A percentile compares a stretch with the other conserved stretches of the same genome.
phyloP scores from a whole-genome alignment of 2,797 vertebrate species.

The Sebastes hopkinsi region DNA sequence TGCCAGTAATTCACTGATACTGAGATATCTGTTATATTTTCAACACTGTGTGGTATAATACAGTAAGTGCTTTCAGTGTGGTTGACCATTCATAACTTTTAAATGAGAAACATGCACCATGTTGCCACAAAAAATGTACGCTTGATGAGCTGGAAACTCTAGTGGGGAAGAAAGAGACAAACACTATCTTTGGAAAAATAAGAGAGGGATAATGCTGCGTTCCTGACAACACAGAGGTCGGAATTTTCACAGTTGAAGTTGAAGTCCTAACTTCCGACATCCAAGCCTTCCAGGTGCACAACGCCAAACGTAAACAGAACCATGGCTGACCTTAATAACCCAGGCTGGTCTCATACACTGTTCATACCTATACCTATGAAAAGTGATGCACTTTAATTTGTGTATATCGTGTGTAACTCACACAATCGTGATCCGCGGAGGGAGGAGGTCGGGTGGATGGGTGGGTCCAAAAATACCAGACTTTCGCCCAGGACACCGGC shows the following conservation, averaged over 20 bases:
- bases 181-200: neutral
- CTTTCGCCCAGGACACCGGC: too few species aligned
- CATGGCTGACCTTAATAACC: too few species aligned
- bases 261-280: neutral
- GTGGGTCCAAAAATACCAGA: too few species aligned
- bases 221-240: neutral
- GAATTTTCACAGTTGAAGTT: neutral
- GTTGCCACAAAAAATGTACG: neutral
- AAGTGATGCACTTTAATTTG: too few species aligned
- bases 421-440: too few species aligned
- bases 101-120: slow-evolving; percentile 15
- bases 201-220: neutral
- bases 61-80: neutral
- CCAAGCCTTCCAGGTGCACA: neutral
- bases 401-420: too few species aligned
- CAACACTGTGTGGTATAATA: neutral
- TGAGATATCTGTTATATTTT: neutral
- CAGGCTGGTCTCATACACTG: too few species aligned
- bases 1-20: neutral
- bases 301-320: neutral
- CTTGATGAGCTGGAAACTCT: neutral
- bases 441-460: too few species aligned
- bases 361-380: too few species aligned
- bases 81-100: slow-evolving; percentile 22
- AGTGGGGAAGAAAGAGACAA: neutral